Evolutionary conservation across 2,113 vertebrate genomes (phyloP), one percentile per base, ranked within the genome.

Genomic region (Hemichromis elongatus): DNA sequence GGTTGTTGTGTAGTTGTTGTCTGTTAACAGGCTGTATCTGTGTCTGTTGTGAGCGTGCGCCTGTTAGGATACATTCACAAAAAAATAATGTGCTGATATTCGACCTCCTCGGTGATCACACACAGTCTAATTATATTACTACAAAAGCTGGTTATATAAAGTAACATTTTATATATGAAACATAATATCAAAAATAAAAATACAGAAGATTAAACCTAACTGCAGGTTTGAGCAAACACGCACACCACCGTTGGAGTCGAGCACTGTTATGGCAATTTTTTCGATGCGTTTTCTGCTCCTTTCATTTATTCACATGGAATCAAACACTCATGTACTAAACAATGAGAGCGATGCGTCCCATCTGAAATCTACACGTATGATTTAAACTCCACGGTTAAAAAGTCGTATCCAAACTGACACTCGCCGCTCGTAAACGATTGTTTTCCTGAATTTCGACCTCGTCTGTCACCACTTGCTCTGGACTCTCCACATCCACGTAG

Each of bases 401-500:
- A 37, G 37, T 21, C 3, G 59, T 37, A 33, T 21, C 59, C 7
- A 80, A 2, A 26, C 6, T 18, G 50, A 79, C 6, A 16, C 79
- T 54, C 61, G 66, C 42, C 56, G 50, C 55, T 33, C n/a, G 73
- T 1, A 77, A 63, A 82, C 45, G 8, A 33, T 77, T 68, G 13
- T 79, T 37, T 53, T 91, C 73, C 3, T 88, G 81, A 75, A 84
- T 84, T 26, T 90, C 77, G 2, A 66, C 26, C 2, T 81, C 86
- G 5, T 86, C 86, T 70, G 81, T 37, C 6, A 37, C 75, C 82
- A 91, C 18, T 21, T 53, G 11, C 80, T 42, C 83, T 28, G 89
- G 54, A 88, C 84, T 82, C 35, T 85, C 89, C 73, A 96, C 95
- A 47, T 96, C 93, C 82, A 96, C 96, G 3, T 96, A 96, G 83